Percentiles rank a stretch among this genome's conserved stretches.
These are phyloP conservation scores for Nebria salina DNA, from an alignment of 2,888 invertebrate species.

Conservation along the genomic window DNA sequence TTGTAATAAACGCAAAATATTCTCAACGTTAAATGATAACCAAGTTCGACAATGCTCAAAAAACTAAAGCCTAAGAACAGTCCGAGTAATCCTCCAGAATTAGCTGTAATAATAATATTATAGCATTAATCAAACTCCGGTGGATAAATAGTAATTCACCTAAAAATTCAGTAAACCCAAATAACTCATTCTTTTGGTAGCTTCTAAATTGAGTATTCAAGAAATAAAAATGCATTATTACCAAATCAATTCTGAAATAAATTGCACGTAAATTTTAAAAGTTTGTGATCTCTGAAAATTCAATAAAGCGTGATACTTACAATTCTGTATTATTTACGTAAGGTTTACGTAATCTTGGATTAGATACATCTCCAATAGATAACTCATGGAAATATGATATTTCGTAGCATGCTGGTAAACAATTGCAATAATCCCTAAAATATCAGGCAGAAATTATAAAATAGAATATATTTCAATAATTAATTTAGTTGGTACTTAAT, in stretches of 20 bases:
- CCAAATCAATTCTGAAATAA: constrained; percentile 71
- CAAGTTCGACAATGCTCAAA: constrained; percentile 78
- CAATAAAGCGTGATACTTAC: constrained; percentile 2
- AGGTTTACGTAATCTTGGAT: constrained; percentile 28
- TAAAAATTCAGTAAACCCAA: constrained; percentile 83
- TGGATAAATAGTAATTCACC: constrained; percentile 68
- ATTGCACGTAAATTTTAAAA: neutral
- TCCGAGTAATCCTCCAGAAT: constrained; percentile 83
- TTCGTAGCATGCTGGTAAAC: constrained; percentile 79
- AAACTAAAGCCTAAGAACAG: constrained; percentile 88
- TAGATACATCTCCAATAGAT: constrained; percentile 62
- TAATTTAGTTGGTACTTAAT: neutral
- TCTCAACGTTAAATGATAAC: constrained; percentile 74
- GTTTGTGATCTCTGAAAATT: neutral
- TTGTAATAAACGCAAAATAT: constrained; percentile 38
- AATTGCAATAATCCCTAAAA: constrained; percentile 58
- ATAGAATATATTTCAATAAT: neutral
- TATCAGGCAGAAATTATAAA: constrained; percentile 7
- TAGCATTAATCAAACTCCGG: too few species aligned
- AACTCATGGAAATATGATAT: constrained; percentile 71
- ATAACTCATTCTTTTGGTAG: constrained; percentile 79
- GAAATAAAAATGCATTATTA: constrained; percentile 79
- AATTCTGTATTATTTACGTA: constrained; percentile 17
- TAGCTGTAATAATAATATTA: constrained; percentile 68
- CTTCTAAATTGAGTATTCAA: constrained; percentile 75